Evolutionary conservation across 2,113 vertebrate species (phyloP).

Genomic region (Drymodes brunneopygia): DNA sequence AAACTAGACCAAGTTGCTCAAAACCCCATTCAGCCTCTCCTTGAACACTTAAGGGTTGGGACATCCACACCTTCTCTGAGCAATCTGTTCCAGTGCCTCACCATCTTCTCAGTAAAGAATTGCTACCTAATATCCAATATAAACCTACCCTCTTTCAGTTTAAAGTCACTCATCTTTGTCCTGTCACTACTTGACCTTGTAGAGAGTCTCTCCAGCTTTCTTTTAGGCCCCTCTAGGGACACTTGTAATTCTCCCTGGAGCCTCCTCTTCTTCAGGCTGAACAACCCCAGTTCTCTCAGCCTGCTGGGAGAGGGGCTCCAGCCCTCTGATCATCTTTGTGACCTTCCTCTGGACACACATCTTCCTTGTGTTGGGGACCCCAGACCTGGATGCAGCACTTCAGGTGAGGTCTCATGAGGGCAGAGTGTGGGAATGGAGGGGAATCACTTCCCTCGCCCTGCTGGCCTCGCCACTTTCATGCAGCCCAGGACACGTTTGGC

Average conservation of each 20-base stretch:
- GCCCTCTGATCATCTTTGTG: neutral
- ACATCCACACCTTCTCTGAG: neutral
- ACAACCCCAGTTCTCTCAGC: neutral
- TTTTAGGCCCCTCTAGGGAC: neutral
- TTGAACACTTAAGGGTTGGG: neutral
- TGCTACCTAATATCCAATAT: neutral
- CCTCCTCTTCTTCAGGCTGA: neutral
- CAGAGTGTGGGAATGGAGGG: no score
- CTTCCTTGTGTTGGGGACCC: neutral
- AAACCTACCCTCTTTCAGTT: neutral
- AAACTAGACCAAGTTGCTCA: neutral
- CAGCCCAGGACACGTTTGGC: accelerated
- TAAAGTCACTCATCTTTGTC: neutral
- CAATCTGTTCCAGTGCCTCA: neutral
- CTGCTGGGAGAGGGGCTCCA: neutral
- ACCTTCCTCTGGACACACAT: neutral
- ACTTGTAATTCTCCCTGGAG: accelerated
- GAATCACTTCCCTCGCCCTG: neutral
- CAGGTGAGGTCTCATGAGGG: neutral
- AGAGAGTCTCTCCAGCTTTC: neutral
- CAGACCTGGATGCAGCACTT: neutral
- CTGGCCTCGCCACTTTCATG: neutral
- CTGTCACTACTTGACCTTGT: neutral
- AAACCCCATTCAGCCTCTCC: neutral
- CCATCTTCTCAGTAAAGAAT: neutral